These are phyloP conservation scores for Himalopsyche japonica DNA, from an alignment of 2,888 invertebrate species.

Conservation along the genomic window DNA sequence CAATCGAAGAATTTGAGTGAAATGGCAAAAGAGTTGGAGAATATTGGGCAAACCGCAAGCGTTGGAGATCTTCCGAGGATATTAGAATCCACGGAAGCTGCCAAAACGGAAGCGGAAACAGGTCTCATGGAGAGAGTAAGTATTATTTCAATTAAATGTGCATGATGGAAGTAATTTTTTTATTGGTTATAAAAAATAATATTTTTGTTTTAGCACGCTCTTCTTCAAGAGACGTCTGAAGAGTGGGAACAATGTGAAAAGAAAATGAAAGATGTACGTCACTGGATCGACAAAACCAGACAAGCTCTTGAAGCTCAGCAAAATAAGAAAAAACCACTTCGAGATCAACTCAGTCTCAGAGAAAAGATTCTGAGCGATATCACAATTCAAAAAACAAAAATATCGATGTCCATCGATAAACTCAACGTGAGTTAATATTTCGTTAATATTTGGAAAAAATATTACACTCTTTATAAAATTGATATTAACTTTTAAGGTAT, in stretches of 20 bases:
- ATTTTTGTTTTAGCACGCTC: constrained; percentile 68
- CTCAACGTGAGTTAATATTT: constrained; percentile 74
- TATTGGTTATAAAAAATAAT: constrained; percentile 18
- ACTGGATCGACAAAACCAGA: constrained; percentile 87
- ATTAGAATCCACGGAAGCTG: constrained; percentile 83
- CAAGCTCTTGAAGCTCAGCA: constrained; percentile 77
- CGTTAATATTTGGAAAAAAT: background rate
- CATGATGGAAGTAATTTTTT: constrained; percentile 12
- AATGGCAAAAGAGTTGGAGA: constrained; percentile 88
- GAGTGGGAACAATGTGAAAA: constrained; percentile 97
- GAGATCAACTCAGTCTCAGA: constrained; percentile 82
- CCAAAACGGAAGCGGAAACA: constrained; percentile 83
- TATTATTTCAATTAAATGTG: background rate
- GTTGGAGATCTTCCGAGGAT: constrained; percentile 84
- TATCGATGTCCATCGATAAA: constrained; percentile 87
- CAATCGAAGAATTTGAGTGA: constrained; percentile 86
- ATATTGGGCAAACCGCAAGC: constrained; percentile 80
- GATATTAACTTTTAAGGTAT: too few relatives aligned
- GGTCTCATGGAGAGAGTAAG: constrained; percentile 81
- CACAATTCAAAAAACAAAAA: constrained; percentile 87
- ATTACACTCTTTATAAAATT: background rate
- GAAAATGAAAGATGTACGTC: constrained; percentile 86
- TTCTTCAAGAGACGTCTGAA: constrained; percentile 88
- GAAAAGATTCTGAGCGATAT: constrained; percentile 88
- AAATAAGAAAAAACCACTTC: constrained; percentile 82